These are phyloP conservation scores for Melanotaenia boesemani DNA, from an alignment of 2,797 vertebrate species.

Conservation along the genomic window DNA sequence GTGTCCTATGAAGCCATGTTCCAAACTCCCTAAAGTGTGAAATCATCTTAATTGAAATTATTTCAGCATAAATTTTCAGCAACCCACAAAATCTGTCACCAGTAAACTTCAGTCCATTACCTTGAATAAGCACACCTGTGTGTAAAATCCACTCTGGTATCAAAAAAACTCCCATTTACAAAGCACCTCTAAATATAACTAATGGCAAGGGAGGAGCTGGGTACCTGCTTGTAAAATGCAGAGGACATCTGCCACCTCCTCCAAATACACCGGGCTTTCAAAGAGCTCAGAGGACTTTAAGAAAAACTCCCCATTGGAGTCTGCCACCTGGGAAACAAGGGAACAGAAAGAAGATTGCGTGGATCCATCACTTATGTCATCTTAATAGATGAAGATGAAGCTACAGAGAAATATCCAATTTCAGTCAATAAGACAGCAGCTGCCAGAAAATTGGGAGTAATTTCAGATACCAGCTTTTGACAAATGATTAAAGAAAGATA, in stretches of 20 bases:
- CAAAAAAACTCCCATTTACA: not conserved
- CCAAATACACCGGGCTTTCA: slow-evolving; percentile 96
- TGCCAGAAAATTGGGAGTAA: slow-evolving; percentile 9
- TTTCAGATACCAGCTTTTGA: slow-evolving; percentile 23
- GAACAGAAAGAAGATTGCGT: slow-evolving; percentile 8
- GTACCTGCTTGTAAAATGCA: slow-evolving; percentile 99
- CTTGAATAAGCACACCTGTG: not conserved
- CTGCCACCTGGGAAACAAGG: slow-evolving; percentile 85
- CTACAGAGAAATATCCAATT: slow-evolving; percentile 10
- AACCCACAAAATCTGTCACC: not conserved
- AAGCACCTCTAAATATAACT: not conserved
- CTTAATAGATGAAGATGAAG: slow-evolving; percentile 12
- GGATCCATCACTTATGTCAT: slow-evolving; percentile 6
- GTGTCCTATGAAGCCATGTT: not conserved
- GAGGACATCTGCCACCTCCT: slow-evolving; percentile 98
- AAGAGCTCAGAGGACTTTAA: slow-evolving; percentile 97
- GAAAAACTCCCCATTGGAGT: slow-evolving; percentile 96
- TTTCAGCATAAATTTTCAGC: not conserved
- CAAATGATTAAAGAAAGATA: slow-evolving; percentile 6
- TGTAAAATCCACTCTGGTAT: not conserved
- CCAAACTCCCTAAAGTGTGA: not conserved
- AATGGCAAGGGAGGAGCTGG: not conserved
- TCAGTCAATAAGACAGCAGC: slow-evolving; percentile 11
- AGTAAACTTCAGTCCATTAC: not conserved
- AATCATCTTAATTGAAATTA: not conserved